A percentile compares a stretch with the other conserved stretches of the same genome.
These are phyloP conservation scores for Okapia johnstoni DNA, from an alignment of 2,113 vertebrate genomes.

Conservation along the genomic window DNA sequence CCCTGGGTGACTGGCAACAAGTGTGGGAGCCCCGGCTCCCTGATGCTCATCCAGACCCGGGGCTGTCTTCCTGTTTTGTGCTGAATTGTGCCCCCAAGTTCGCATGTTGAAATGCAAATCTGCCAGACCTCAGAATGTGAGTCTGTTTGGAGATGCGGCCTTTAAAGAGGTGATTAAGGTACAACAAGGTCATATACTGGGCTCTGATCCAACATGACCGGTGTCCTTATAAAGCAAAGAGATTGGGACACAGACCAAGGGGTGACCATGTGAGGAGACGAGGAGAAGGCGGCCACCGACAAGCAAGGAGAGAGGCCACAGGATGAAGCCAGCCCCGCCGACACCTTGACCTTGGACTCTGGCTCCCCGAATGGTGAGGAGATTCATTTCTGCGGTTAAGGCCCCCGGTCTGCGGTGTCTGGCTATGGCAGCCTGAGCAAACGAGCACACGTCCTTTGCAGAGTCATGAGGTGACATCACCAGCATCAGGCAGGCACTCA, in stretches of 20 bases:
- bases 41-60: neutral
- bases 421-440: neutral
- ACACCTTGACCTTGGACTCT: neutral
- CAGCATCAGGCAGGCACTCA: neutral
- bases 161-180: neutral
- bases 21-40: neutral
- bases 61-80: neutral
- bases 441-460: neutral
- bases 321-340: neutral
- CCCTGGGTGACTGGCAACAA: neutral
- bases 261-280: neutral
- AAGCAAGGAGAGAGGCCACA: neutral
- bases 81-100: neutral
- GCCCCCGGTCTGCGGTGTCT: neutral
- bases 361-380: neutral
- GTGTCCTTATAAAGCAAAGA: neutral
- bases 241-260: neutral
- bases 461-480: neutral
- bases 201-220: neutral
- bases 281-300: neutral
- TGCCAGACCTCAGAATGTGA: neutral
- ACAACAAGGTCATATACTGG: neutral
- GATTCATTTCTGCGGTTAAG: neutral
- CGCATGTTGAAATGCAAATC: neutral
- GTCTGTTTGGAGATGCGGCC: neutral